These are phyloP conservation scores for Centropus unirufus DNA, from an alignment of 2,113 vertebrate species.

Conservation along the genomic window DNA sequence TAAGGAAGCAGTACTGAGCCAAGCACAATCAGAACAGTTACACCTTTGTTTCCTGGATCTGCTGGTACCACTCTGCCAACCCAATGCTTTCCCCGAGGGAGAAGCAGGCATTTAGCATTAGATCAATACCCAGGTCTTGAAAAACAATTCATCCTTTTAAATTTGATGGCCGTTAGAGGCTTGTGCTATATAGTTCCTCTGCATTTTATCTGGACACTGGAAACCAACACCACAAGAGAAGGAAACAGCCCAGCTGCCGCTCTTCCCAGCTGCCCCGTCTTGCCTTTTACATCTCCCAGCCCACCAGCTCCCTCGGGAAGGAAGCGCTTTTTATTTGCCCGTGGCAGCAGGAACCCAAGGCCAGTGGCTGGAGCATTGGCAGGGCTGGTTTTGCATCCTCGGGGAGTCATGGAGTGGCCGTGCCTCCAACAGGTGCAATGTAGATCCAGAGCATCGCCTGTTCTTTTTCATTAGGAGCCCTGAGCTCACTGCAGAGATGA, in stretches of 20 bases:
- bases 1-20: neutral
- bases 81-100: neutral
- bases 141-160: neutral
- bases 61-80: neutral
- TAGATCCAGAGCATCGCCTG: constrained; percentile 2
- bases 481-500: constrained; percentile 12
- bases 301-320: neutral
- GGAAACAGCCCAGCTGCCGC: neutral
- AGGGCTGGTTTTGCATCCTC: neutral
- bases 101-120: neutral
- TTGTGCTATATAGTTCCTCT: rapidly evolving
- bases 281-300: neutral
- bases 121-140: neutral
- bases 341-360: neutral
- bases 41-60: neutral
- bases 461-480: constrained; percentile 36
- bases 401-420: neutral
- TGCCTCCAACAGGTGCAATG: neutral
- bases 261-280: neutral
- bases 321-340: neutral
- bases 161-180: neutral
- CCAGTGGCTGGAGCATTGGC: neutral
- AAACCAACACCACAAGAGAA: neutral
- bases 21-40: neutral
- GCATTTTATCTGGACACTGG: neutral